Conservation (phyloP, 2,113 vertebrate genomes). For the Leiothrix lutea region DNA sequence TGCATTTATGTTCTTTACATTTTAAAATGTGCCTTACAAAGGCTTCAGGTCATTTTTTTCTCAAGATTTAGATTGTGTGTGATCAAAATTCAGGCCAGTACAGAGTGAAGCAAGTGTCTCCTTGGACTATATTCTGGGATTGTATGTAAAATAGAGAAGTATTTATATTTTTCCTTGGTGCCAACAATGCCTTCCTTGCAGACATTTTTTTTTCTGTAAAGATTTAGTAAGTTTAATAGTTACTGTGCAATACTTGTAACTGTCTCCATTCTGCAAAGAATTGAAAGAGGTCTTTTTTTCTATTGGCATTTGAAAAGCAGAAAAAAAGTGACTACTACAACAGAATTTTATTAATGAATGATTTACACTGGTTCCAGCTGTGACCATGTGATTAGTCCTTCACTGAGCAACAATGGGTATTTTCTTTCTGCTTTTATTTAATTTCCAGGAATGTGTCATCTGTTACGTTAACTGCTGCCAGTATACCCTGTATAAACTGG, state of each 20-base stretch:
- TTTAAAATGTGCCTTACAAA: background rate
- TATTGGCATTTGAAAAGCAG: slow-evolving; percentile 60
- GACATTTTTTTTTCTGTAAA: background rate
- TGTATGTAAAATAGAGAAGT: background rate
- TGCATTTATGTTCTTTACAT: background rate
- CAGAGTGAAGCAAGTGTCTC: background rate
- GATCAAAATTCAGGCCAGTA: background rate
- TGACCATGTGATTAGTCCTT: slow-evolving; percentile 78
- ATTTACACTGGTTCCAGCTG: slow-evolving; percentile 79
- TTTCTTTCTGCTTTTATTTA: slow-evolving; percentile 79
- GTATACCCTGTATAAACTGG: slow-evolving; percentile 68
- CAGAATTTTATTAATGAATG: slow-evolving; percentile 78
- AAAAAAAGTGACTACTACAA: slow-evolving; percentile 65
- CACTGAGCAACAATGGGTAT: slow-evolving; percentile 73
- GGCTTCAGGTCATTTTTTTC: slow-evolving; percentile 31
- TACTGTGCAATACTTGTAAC: background rate
- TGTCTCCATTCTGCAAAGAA: slow-evolving; percentile 24
- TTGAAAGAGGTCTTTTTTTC: background rate
- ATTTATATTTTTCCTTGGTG: background rate
- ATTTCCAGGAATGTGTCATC: slow-evolving; percentile 81
- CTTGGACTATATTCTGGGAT: background rate
- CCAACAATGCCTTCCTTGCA: background rate
- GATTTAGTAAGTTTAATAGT: background rate
- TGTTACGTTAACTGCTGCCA: slow-evolving; percentile 75
- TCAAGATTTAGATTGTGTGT: slow-evolving; percentile 21